Conservation (phyloP, 2,797 vertebrate genomes). For the Sebastiscus tertius region DNA sequence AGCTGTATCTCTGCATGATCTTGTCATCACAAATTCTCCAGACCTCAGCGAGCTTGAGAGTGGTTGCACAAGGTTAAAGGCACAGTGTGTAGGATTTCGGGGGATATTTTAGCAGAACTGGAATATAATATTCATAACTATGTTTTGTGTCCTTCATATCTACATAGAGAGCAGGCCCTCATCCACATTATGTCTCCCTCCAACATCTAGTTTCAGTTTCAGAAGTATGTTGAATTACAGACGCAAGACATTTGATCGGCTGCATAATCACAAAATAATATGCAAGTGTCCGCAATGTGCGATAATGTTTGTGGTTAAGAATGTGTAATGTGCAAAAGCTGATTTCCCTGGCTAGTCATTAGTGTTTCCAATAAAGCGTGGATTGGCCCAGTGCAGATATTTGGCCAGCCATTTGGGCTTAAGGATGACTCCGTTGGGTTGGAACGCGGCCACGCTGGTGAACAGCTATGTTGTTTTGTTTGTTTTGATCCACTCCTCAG, state of each 20-base stretch:
- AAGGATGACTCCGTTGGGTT: constrained; percentile 68
- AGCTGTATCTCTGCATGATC: not conserved
- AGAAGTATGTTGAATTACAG: not conserved
- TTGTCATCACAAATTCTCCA: constrained; percentile 1
- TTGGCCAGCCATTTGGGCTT: constrained; percentile 64
- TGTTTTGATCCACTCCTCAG: constrained; percentile 73
- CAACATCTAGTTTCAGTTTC: not conserved
- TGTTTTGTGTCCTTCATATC: too few species aligned
- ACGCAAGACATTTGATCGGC: constrained; percentile 32
- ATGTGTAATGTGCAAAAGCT: constrained; percentile 60
- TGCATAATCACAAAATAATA: constrained; percentile 32
- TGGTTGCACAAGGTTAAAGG: not conserved
- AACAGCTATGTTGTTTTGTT: constrained; percentile 68
- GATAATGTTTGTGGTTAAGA: constrained; percentile 30
- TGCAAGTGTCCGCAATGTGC: constrained; percentile 24
- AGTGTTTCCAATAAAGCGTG: constrained; percentile 71
- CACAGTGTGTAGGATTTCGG: too few species aligned
- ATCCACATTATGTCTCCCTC: not conserved
- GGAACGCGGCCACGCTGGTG: constrained; percentile 64
- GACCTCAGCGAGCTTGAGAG: not conserved
- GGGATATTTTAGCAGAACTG: too few species aligned
- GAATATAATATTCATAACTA: too few species aligned
- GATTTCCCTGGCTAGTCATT: constrained; percentile 73
- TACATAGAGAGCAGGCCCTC: not conserved
- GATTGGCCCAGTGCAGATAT: constrained; percentile 65